Conservation (phyloP, 2,888 invertebrate genomes). For the Brassicogethes aeneus region DNA sequence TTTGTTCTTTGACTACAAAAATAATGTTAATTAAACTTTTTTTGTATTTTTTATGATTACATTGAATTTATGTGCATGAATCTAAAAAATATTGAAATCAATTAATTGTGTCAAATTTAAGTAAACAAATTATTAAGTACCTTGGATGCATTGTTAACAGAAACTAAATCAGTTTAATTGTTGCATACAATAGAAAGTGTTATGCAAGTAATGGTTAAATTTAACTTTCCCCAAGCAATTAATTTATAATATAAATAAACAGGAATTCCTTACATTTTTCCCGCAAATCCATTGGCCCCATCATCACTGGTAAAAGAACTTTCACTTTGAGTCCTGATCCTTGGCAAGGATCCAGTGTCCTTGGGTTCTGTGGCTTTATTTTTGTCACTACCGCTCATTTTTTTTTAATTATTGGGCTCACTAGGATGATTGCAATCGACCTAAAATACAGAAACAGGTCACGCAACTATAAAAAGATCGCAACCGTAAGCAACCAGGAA, state of each 20-base stretch:
- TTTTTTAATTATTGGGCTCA: constrained; percentile 3
- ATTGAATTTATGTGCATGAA: neutral
- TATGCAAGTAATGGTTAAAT: neutral
- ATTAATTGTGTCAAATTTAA: neutral
- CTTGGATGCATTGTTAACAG: constrained; percentile 5
- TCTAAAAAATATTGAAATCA: neutral
- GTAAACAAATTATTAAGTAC: neutral
- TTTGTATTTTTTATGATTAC: neutral
- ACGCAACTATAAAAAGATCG: neutral
- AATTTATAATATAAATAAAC: neutral
- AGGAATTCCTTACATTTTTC: constrained; percentile 25
- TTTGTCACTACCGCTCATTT: constrained; percentile 17
- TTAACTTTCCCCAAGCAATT: neutral
- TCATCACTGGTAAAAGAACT: constrained; percentile 36
- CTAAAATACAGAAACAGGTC: neutral
- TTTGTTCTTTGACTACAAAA: constrained; percentile 34
- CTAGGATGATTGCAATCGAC: neutral
- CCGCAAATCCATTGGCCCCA: constrained; percentile 25
- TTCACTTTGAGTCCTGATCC: constrained; percentile 35
- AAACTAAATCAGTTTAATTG: constrained; percentile 3
- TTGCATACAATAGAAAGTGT: constrained; percentile 1
- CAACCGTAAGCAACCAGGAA: constrained; percentile 1
- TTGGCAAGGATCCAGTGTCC: constrained; percentile 18
- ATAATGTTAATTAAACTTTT: neutral
- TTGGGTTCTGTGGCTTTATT: constrained; percentile 22